These are phyloP conservation scores for Rhinogobio ventralis DNA, from an alignment of 2,797 vertebrate genomes.

Conservation along the genomic window DNA sequence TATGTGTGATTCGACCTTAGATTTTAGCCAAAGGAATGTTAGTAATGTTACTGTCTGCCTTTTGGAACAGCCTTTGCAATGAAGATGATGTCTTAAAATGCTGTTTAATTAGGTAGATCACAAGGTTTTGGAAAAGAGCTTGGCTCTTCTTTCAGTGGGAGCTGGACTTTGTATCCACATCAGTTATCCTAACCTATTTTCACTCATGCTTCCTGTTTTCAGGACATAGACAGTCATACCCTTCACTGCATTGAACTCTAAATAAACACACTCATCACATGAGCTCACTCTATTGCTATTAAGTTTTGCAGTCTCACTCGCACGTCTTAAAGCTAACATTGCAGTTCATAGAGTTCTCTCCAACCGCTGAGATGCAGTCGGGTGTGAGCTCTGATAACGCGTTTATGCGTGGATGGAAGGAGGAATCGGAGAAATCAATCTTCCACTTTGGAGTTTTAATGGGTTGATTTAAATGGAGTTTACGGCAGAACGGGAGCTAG, in stretches of 20 bases:
- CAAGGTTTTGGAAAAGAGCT: not conserved
- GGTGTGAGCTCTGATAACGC: slow-evolving; percentile 45
- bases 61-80: not conserved
- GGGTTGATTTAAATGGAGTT: slow-evolving; percentile 62
- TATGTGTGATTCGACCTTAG: not conserved
- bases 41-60: not conserved
- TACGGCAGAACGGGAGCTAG: slow-evolving; percentile 31
- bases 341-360: slow-evolving; percentile 30
- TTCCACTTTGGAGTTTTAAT: slow-evolving; percentile 61
- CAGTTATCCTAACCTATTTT: not conserved
- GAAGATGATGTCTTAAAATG: not conserved
- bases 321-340: slow-evolving; percentile 35
- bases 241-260: not conserved
- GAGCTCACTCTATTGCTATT: slow-evolving; percentile 1
- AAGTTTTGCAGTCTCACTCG: slow-evolving; percentile 23
- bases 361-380: slow-evolving; percentile 1
- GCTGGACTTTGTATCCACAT: not conserved
- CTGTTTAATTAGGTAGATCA: no score
- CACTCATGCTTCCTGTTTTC: not conserved
- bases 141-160: not conserved
- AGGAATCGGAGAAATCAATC: slow-evolving; percentile 57
- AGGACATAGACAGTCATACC: slow-evolving; percentile 11
- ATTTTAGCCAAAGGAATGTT: not conserved
- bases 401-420: slow-evolving; percentile 48
- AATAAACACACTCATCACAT: not conserved